phyloP scores from a whole-genome alignment of 2,888 invertebrate species.

The Crioceris asparagi region DNA sequence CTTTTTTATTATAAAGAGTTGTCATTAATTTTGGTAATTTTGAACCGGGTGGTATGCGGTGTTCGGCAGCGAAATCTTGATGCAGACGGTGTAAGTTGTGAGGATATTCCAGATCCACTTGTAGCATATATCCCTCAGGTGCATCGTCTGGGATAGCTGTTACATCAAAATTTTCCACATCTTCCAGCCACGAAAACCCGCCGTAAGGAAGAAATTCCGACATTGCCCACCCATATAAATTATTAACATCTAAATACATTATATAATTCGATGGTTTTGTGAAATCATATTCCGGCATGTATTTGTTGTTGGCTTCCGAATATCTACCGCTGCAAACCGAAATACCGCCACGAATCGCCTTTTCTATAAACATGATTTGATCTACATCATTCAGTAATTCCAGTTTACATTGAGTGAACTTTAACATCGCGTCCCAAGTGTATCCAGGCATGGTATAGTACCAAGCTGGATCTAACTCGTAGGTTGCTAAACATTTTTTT shows the following conservation, averaged over 20 bases:
- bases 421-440: slow-evolving; percentile 9
- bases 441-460: slow-evolving; percentile 7
- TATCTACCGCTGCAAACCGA: slow-evolving; percentile 5
- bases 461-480: slow-evolving; percentile 6
- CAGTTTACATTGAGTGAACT: slow-evolving; percentile 21
- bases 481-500: slow-evolving; percentile 4
- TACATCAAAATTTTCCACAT: slow-evolving; percentile 11
- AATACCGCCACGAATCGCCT: slow-evolving; percentile 17
- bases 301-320: slow-evolving; percentile 22
- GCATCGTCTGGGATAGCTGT: slow-evolving; percentile 12
- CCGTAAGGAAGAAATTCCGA: slow-evolving; percentile 21
- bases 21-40: slow-evolving; percentile 19
- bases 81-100: slow-evolving; percentile 27
- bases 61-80: slow-evolving; percentile 21
- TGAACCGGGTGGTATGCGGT: slow-evolving; percentile 13
- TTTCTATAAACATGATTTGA: slow-evolving; percentile 12
- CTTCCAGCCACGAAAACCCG: slow-evolving; percentile 8
- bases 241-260: slow-evolving; percentile 23
- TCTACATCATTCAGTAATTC: slow-evolving; percentile 22
- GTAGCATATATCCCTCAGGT: slow-evolving; percentile 24
- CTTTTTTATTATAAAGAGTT: slow-evolving; percentile 20
- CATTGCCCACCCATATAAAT: slow-evolving; percentile 22
- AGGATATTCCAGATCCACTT: slow-evolving; percentile 37
- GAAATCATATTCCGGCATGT: slow-evolving; percentile 24
- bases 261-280: slow-evolving; percentile 19